Base-by-base conservation (phyloP, 2,113 vertebrate genomes). In the Pseudopodoces humilis region DNA sequence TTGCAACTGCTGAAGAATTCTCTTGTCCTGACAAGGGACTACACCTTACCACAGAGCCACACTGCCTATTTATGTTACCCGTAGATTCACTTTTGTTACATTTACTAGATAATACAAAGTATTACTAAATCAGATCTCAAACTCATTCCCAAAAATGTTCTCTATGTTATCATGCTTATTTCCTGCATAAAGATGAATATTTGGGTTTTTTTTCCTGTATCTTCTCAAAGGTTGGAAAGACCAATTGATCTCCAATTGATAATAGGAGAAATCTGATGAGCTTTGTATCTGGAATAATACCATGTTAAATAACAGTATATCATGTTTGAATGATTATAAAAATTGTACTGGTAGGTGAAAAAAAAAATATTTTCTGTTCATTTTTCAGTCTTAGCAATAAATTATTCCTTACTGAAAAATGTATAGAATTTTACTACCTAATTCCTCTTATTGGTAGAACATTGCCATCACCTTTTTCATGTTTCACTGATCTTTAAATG, bases 401-500 rank as follows among this genome's bases (percentile, higher is more conserved):
- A 72, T 79, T 79, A 55, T 69, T 76, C 28, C 33, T 39, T 85
- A 62, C 10, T 69, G 71, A 79, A 92, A 95, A 96, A 76, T 81
- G 91, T 91, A 86, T 65, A 87, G 17, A 80, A 46, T 83, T 85
- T 85, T 91, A 55, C 55, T 89, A 33, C n/a, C 63, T 50, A 89
- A 56, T 76, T 91, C n/a, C 46, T 91, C 23, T 62, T 71, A 9
- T 27, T 13, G n/a, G 20, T 62, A 94, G 53, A 91, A 69, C 23
- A 83, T 77, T 90, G 39, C 35, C 33, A 52, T 84, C 43, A 43
- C 11, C 16, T 59, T 52, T 94, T 85, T 18, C 78, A 72, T 90
- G 67, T 92, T 91, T 94, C 67, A 77, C 59, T 85, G 74, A 76
- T 83, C 63, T 68, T 80, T 65, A 91, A 79, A 72, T 74, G 82